Evolutionary conservation across 2,888 invertebrate species (phyloP).

Genomic region (Nycteola revayana): DNA sequence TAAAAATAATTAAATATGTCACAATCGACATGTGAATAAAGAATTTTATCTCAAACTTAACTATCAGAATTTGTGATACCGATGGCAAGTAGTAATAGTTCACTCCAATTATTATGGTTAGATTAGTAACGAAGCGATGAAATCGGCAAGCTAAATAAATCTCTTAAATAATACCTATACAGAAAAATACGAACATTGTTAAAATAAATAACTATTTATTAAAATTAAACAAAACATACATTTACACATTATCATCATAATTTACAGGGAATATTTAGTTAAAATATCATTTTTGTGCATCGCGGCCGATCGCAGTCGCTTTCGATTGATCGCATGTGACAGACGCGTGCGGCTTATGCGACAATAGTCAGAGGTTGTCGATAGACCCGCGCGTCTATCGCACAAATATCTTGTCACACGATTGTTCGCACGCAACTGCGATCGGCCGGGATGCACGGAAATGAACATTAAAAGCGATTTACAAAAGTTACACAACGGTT

Average conservation of each 20-base stretch:
- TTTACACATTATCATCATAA: conserved; percentile 54
- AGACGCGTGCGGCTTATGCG: too few species aligned
- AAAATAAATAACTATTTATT: conserved; percentile 67
- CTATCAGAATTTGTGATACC: conserved; percentile 52
- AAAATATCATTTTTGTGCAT: too few species aligned
- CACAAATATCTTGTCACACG: too few species aligned
- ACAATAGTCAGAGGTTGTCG: too few species aligned
- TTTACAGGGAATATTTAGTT: conserved; percentile 45
- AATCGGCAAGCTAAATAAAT: conserved; percentile 62
- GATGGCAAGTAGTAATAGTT: conserved; percentile 60
- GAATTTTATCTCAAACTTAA: conserved; percentile 18
- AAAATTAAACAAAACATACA: conserved; percentile 51
- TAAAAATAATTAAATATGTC: conserved; percentile 16
- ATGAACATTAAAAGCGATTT: conserved; percentile 55
- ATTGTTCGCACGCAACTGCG: too few species aligned
- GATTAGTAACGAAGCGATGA: conserved; percentile 45
- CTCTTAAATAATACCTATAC: conserved; percentile 51
- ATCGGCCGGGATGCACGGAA: too few species aligned
- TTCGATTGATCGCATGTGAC: too few species aligned
- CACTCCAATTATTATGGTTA: conserved; percentile 18
- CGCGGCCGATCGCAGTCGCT: too few species aligned
- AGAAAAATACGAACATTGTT: conserved; percentile 52
- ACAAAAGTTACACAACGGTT: conserved; percentile 44
- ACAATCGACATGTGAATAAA: conserved; percentile 6
- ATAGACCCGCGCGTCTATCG: too few species aligned